A percentile compares a stretch with the other conserved stretches of the same genome.
These are phyloP conservation scores for Pammene fasciana DNA, from an alignment of 2,888 invertebrate genomes.

Conservation along the genomic window DNA sequence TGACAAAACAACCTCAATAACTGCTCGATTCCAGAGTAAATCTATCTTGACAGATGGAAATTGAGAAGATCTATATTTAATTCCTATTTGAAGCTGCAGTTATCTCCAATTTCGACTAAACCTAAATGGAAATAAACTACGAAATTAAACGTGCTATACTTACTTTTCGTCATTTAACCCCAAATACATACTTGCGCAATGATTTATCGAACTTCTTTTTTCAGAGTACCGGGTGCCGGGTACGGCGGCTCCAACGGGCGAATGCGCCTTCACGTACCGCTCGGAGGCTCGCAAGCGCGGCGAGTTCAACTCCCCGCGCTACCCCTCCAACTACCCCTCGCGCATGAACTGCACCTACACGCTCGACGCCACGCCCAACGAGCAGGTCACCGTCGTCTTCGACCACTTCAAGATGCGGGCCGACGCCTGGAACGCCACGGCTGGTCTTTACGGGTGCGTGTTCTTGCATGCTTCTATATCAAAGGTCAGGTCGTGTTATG, in stretches of 20 bases:
- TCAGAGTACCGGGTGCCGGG: constrained; percentile 97
- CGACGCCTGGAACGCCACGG: constrained; percentile 90
- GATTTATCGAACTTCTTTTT: constrained; percentile 39
- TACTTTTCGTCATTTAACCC: too few relatives aligned
- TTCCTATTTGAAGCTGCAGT: too few relatives aligned
- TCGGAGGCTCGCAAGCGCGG: constrained; percentile 94
- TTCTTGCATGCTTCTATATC: too few relatives aligned
- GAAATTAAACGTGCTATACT: too few relatives aligned
- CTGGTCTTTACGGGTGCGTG: constrained; percentile 75
- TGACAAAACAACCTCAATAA: too few relatives aligned
- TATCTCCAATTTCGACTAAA: too few relatives aligned
- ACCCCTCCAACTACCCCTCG: constrained; percentile 98
- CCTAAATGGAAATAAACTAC: too few relatives aligned
- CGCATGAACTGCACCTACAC: constrained; percentile 97
- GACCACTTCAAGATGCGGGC: constrained; percentile 96
- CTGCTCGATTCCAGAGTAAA: too few relatives aligned
- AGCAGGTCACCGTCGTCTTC: constrained; percentile 95
- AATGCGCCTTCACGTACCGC: constrained; percentile 95
- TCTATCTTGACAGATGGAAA: too few relatives aligned
- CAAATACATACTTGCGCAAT: too few relatives aligned
- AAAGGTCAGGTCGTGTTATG: too few relatives aligned
- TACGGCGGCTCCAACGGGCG: constrained; percentile 95
- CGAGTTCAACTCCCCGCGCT: constrained; percentile 97
- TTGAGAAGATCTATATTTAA: too few relatives aligned
- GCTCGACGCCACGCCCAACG: constrained; percentile 92